Evolutionary conservation across 1,140 invertebrate genomes (phyloP).

Genomic region (Diabrotica undecimpunctata): DNA sequence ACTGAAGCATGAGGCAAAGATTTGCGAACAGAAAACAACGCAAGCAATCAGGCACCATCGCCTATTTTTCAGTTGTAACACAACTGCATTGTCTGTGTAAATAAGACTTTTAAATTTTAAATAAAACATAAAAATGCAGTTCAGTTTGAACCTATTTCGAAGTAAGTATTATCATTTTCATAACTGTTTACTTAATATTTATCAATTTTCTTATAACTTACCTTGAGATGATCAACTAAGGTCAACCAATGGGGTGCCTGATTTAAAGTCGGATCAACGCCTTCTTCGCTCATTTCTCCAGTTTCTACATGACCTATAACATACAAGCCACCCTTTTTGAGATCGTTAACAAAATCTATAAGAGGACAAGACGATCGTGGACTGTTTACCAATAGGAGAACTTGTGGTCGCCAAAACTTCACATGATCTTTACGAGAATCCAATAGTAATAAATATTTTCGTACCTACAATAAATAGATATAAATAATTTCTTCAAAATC

Average conservation of each 20-base stretch:
- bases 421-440: slow-evolving; percentile 97
- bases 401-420: slow-evolving; percentile 98
- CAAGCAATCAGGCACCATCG: too few species aligned
- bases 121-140: too few species aligned
- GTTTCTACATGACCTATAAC: slow-evolving; percentile 89
- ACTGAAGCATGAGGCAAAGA: too few species aligned
- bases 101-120: too few species aligned
- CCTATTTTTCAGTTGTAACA: too few species aligned
- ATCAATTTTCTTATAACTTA: background rate
- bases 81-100: too few species aligned
- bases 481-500: background rate
- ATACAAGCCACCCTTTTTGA: slow-evolving; percentile 97
- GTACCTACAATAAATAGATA: slow-evolving; percentile 57
- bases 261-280: slow-evolving; percentile 67
- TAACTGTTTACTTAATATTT: too few species aligned
- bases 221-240: slow-evolving; percentile 44
- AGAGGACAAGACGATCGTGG: slow-evolving; percentile 86
- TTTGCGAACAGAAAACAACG: too few species aligned
- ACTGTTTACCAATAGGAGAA: slow-evolving; percentile 87
- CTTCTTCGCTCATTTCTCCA: slow-evolving; percentile 42
- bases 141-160: too few species aligned
- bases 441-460: slow-evolving; percentile 93
- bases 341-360: slow-evolving; percentile 96
- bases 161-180: too few species aligned
- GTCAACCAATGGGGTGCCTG: slow-evolving; percentile 85